A percentile compares a stretch with the other conserved stretches of the same genome.
These are phyloP conservation scores for Ctenosaura bakeri DNA, from an alignment of 2,797 vertebrate genomes.

Conservation along the genomic window DNA sequence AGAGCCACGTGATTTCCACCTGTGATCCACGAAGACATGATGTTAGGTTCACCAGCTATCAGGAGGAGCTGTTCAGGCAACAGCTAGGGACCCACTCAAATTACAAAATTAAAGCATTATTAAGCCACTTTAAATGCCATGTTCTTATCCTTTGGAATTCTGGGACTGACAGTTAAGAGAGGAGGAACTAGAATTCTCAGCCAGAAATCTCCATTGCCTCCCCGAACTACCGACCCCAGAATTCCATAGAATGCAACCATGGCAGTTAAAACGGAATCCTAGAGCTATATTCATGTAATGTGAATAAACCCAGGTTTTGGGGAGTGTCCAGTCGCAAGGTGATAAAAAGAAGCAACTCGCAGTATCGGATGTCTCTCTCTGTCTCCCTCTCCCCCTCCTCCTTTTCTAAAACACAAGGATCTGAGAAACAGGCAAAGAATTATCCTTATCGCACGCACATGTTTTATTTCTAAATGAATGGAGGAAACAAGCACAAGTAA, in stretches of 20 bases:
- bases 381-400: not conserved
- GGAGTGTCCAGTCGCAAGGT: not conserved
- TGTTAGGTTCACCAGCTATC: no score
- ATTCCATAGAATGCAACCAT: not conserved
- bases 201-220: not conserved
- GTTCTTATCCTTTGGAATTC: no score
- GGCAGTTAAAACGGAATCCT: not conserved
- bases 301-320: not conserved
- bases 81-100: not conserved
- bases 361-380: not conserved
- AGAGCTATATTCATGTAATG: no score
- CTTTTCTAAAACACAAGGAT: not conserved
- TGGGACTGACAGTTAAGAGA: no score
- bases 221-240: not conserved
- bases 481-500: slow-evolving; percentile 45
- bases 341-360: no score
- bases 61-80: not conserved
- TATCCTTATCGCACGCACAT: slow-evolving; percentile 46
- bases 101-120: no score
- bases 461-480: slow-evolving; percentile 47
- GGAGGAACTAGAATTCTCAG: no score
- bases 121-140: no score
- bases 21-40: not conserved
- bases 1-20: no score
- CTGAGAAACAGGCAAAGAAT: not conserved